Evolutionary conservation across 2,113 vertebrate genomes (phyloP).

Genomic region (Sebastes fasciatus): DNA sequence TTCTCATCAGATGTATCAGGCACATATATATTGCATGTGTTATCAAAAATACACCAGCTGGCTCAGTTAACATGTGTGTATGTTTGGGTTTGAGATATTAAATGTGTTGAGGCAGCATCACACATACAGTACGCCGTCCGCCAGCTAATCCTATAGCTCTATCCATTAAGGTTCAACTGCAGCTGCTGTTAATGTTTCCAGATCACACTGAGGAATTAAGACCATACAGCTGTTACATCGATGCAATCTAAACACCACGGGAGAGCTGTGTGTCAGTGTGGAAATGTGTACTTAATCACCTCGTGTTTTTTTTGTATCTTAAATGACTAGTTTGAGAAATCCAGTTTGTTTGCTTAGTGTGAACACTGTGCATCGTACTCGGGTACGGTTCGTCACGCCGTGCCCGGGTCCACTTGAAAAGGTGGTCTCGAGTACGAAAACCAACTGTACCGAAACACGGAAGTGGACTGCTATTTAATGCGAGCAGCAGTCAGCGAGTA

Average conservation of each 20-base stretch:
- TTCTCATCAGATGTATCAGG: neutral
- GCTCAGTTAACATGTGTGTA: neutral
- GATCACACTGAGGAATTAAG: neutral
- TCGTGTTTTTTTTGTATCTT: slow-evolving; percentile 1
- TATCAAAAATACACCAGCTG: slow-evolving; percentile 1
- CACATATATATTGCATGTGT: neutral
- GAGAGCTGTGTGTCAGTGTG: neutral
- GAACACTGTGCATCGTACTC: too few relatives aligned
- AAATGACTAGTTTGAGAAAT: neutral
- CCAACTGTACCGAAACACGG: too few relatives aligned
- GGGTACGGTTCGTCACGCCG: too few relatives aligned
- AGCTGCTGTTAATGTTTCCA: slow-evolving; percentile 27
- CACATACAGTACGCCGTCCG: neutral
- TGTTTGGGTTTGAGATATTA: slow-evolving; percentile 7
- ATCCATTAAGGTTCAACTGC: slow-evolving; percentile 8
- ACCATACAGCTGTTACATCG: neutral
- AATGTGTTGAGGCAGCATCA: neutral
- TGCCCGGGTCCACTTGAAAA: too few relatives aligned
- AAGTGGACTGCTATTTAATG: too few relatives aligned
- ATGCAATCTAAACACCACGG: neutral
- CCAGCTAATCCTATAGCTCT: neutral
- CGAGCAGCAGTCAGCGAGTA: too few relatives aligned
- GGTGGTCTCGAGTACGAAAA: too few relatives aligned
- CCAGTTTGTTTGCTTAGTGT: too few relatives aligned
- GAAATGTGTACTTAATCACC: neutral